These are phyloP conservation scores for Pantelozetes paolii DNA, from an alignment of 2,888 invertebrate species.

Conservation along the genomic window DNA sequence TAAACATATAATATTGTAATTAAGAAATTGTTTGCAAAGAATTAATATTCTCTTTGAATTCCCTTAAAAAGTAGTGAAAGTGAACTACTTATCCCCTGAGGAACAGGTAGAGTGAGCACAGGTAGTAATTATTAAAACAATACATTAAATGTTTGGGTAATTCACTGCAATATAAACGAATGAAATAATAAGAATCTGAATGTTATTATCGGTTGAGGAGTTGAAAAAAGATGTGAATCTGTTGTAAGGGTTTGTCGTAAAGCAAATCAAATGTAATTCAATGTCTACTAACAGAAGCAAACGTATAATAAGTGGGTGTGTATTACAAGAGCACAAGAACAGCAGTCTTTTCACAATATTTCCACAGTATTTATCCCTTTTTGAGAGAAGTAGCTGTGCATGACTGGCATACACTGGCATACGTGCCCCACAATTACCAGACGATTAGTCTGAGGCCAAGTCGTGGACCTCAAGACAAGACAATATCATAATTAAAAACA, in stretches of 20 bases:
- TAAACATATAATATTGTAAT: too few relatives aligned
- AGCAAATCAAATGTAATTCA: background rate
- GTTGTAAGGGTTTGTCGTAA: background rate
- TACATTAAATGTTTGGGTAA: too few relatives aligned
- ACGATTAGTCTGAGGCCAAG: background rate
- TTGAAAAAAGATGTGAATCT: too few relatives aligned
- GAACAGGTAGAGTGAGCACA: too few relatives aligned
- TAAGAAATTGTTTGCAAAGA: too few relatives aligned
- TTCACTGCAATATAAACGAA: too few relatives aligned
- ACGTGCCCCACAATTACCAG: background rate
- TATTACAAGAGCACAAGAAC: background rate
- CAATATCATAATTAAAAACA: slow-evolving; percentile 22
- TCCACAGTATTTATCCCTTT: slow-evolving; percentile 6
- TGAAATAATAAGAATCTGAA: too few relatives aligned
- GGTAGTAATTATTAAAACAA: too few relatives aligned
- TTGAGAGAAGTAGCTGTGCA: slow-evolving; percentile 17
- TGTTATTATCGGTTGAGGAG: too few relatives aligned
- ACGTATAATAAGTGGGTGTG: slow-evolving; percentile 27
- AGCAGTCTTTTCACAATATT: background rate
- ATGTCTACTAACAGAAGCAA: slow-evolving; percentile 15
- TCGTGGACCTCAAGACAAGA: slow-evolving; percentile 15
- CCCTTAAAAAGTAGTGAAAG: too few relatives aligned
- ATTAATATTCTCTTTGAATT: too few relatives aligned
- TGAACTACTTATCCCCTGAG: too few relatives aligned
- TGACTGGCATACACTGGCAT: slow-evolving; percentile 24